A percentile compares a stretch with the other conserved stretches of the same genome.
Evolutionary conservation across 2,888 invertebrate genomes (phyloP).

Genomic region (Empis livida): DNA sequence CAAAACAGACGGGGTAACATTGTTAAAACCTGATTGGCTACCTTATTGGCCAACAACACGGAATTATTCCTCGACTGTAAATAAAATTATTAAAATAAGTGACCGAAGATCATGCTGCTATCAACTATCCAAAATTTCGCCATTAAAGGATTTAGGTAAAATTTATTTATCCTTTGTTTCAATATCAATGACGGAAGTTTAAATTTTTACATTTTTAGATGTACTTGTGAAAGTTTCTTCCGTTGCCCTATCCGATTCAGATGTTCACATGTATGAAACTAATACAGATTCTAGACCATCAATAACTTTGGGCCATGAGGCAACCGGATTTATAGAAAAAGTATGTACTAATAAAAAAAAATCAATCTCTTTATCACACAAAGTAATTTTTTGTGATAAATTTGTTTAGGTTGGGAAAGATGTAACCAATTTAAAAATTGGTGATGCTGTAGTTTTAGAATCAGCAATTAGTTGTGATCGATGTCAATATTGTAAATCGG

Average conservation of each 20-base stretch:
- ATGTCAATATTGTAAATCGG: conserved; percentile 65
- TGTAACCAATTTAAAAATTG: conserved; percentile 54
- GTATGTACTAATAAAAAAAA: conserved; percentile 25
- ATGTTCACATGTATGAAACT: conserved; percentile 65
- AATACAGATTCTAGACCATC: conserved; percentile 16
- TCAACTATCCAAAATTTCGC: too few relatives aligned
- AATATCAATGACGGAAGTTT: too few relatives aligned
- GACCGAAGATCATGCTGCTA: too few relatives aligned
- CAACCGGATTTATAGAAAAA: conserved; percentile 63
- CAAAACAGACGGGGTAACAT: too few relatives aligned
- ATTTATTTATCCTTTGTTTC: too few relatives aligned
- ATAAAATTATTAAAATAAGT: too few relatives aligned
- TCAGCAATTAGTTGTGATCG: conserved; percentile 78
- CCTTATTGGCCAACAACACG: too few relatives aligned
- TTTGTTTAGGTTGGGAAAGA: conserved; percentile 37
- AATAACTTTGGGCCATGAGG: conserved; percentile 78
- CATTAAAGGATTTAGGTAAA: too few relatives aligned
- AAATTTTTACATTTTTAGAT: conserved; percentile 37
- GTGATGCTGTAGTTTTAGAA: conserved; percentile 86
- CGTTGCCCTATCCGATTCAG: conserved; percentile 88
- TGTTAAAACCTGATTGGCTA: too few relatives aligned
- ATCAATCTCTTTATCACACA: not conserved
- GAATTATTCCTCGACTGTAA: too few relatives aligned
- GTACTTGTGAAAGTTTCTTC: conserved; percentile 53
- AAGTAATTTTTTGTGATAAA: not conserved